phyloP scores from a whole-genome alignment of 1,140 invertebrate genomes.

The Neuroterus valhalla region DNA sequence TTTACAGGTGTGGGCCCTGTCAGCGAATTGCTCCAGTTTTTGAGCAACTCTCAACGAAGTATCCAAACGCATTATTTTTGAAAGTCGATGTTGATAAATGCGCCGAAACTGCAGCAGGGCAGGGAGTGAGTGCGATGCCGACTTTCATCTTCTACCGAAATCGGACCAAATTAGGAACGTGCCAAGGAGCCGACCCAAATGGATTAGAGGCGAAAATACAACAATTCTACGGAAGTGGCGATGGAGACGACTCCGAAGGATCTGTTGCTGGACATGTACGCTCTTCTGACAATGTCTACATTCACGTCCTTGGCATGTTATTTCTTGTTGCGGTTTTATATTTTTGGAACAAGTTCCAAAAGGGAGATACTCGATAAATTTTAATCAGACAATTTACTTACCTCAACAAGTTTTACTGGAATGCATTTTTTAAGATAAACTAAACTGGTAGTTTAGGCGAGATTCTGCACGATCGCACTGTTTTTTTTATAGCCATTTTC shows the following conservation, averaged over 20 bases:
- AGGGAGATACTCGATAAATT: constrained; percentile 21
- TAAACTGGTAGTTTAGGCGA: no score
- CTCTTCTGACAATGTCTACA: constrained; percentile 60
- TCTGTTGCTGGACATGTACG: constrained; percentile 86
- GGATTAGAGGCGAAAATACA: constrained; percentile 92
- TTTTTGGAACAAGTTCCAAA: constrained; percentile 63
- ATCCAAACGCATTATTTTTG: constrained; percentile 92
- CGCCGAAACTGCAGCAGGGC: constrained; percentile 86
- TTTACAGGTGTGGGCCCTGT: constrained; percentile 94
- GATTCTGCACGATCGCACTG: no score
- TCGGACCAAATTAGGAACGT: constrained; percentile 82
- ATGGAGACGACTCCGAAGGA: constrained; percentile 78
- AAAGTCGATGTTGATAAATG: constrained; percentile 97
- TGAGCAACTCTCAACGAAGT: constrained; percentile 89
- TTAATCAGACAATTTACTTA: background rate
- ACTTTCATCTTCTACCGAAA: constrained; percentile 98
- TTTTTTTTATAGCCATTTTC: no score
- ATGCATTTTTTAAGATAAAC: no score
- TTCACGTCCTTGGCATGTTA: constrained; percentile 68
- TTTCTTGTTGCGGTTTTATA: constrained; percentile 62
- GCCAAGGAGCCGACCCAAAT: constrained; percentile 89
- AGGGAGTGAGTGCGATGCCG: constrained; percentile 96
- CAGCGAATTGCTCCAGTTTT: constrained; percentile 93
- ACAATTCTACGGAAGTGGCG: constrained; percentile 87
- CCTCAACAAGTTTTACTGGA: no score